Evolutionary conservation across 1,140 invertebrate genomes (phyloP), one percentile per base, ranked within the genome.

Genomic region (Sycobia sp.): DNA sequence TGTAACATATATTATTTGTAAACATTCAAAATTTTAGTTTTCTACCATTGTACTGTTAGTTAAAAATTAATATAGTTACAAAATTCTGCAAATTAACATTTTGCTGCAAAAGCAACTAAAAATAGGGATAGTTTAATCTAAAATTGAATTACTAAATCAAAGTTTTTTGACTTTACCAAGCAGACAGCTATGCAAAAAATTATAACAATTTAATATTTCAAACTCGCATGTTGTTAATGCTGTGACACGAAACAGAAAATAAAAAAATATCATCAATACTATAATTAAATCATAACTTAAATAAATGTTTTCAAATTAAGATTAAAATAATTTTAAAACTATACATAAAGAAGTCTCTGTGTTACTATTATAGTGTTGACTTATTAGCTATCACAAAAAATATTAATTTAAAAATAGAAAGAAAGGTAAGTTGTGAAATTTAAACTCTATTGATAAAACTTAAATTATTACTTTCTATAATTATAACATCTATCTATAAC

Each of bases 141-240:
- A n/a, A 10, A 51, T 18, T 57, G 14, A 41, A 32, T n/a, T 51
- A 36, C n/a, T 25, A 14, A 22, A n/a, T n/a, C n/a, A n/a, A n/a
- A n/a, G n/a, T n/a, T n/a, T n/a, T n/a, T n/a, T 46, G 32, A 32
- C 39, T 38, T 22, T 39, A 51, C 47, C 41, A 64, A 57, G 54
- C 54, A 44, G 20, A 46, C 56, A 59, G 67, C 68, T 69, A 34
- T 67, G 63, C 32, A 20, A 64, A 66, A 67, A 70, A 54, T 50
- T 41, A 38, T 50, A 58, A 58, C 44, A 65, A 70, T 68, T 69
- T 62, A 66, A 60, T 65, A 54, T 65, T 55, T 56, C 55, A 58
- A 57, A 75, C 74, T 76, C 71, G 74, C 74, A 70, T 76, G 71
- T 69, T 70, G 67, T 76, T 71, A 68, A 67, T 70, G 71, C 74